These are phyloP conservation scores for Mugil cephalus DNA, from an alignment of 2,113 vertebrate species.

Conservation along the genomic window DNA sequence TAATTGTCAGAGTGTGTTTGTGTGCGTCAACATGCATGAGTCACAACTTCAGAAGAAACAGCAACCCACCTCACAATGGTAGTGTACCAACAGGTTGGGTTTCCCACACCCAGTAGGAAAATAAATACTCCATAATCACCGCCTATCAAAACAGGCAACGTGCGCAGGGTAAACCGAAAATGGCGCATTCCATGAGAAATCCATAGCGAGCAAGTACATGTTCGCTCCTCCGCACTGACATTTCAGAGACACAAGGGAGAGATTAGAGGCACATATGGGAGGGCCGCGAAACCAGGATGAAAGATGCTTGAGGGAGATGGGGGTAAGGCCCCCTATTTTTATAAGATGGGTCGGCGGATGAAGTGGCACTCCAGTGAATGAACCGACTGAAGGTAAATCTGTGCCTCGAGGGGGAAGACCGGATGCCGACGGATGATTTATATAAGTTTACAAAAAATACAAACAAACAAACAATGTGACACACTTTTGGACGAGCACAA, in stretches of 20 bases:
- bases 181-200: conserved; percentile 84
- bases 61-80: conserved; percentile 57
- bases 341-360: conserved; percentile 64
- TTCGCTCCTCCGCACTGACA: conserved; percentile 76
- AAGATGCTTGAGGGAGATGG: conserved; percentile 76
- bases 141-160: conserved; percentile 83
- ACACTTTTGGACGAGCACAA: too few species aligned
- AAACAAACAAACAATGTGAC: too few species aligned
- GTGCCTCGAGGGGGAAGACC: conserved; percentile 22
- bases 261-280: conserved; percentile 77
- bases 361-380: conserved; percentile 57
- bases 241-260: conserved; percentile 80
- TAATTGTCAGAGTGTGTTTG: conserved; percentile 45
- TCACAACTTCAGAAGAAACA: conserved; percentile 50
- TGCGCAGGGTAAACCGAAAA: conserved; percentile 76
- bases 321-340: conserved; percentile 76
- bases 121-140: conserved; percentile 83
- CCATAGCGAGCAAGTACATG: conserved; percentile 85
- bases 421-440: conserved; percentile 32
- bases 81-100: conserved; percentile 85
- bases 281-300: conserved; percentile 73
- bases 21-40: conserved; percentile 52
- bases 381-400: conserved; percentile 52
- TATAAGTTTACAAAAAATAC: conserved; percentile 4
- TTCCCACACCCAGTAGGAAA: conserved; percentile 84